Evolutionary conservation across 2,888 invertebrate genomes (phyloP).

Genomic region (Nymphalis polychloros): DNA sequence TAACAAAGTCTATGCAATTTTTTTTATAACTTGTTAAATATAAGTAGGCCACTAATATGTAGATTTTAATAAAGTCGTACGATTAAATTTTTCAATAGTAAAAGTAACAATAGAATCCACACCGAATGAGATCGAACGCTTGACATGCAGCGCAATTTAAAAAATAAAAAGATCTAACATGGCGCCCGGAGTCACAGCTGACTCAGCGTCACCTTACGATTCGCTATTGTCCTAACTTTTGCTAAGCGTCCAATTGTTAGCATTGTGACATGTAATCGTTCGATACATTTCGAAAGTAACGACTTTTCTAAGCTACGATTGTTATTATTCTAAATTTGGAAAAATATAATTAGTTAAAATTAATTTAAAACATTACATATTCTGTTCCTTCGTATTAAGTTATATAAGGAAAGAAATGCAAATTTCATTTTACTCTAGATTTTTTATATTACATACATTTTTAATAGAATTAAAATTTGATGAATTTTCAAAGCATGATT

Average conservation of each 20-base stretch:
- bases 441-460: no score
- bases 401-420: no score
- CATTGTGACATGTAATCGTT: conserved; percentile 27
- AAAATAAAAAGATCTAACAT: conserved; percentile 68
- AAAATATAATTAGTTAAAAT: no score
- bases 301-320: background rate
- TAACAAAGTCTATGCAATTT: background rate
- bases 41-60: background rate
- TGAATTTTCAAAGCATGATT: no score
- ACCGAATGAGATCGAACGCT: conserved; percentile 43
- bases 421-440: no score
- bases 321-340: background rate
- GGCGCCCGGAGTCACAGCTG: conserved; percentile 67
- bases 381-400: no score
- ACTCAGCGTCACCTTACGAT: conserved; percentile 69
- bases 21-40: background rate
- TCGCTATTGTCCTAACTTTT: conserved; percentile 43
- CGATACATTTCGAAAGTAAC: conserved; percentile 23
- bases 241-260: conserved; percentile 34
- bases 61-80: conserved; percentile 15
- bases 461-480: no score
- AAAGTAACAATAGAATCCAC: conserved; percentile 41
- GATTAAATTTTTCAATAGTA: conserved; percentile 36
- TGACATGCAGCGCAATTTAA: conserved; percentile 54
- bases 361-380: no score